A percentile compares a stretch with the other conserved stretches of the same genome.
Evolutionary conservation across 2,797 vertebrate species (phyloP).

Genomic region (Propithecus perrieri): DNA sequence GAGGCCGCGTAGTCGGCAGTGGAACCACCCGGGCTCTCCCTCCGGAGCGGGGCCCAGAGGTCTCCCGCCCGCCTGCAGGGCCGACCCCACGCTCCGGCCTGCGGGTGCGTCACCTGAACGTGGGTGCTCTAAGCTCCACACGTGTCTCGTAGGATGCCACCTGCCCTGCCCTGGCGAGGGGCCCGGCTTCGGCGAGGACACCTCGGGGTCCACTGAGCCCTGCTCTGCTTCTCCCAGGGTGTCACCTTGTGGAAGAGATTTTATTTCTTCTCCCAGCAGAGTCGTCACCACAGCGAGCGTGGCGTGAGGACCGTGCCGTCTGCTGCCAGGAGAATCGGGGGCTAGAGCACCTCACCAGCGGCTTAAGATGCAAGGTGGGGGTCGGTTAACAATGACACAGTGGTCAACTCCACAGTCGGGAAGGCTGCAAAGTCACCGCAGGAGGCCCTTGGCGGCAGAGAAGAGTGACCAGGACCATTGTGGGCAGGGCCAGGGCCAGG

Average conservation of each 20-base stretch:
- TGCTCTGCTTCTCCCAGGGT: fast-evolving
- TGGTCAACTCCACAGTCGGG: fast-evolving
- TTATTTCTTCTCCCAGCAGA: fast-evolving
- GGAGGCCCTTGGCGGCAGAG: fast-evolving
- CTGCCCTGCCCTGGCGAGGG: fast-evolving
- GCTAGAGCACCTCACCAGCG: fast-evolving
- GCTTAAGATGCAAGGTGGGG: neutral
- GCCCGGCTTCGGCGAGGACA: fast-evolving
- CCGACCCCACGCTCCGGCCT: fast-evolving
- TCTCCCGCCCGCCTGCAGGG: fast-evolving
- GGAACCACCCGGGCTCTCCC: fast-evolving
- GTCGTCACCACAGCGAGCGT: neutral
- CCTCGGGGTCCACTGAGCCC: no score
- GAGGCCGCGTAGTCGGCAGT: fast-evolving
- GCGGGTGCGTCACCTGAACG: fast-evolving
- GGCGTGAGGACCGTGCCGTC: fast-evolving
- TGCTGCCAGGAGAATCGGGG: fast-evolving
- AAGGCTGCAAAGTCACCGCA: fast-evolving
- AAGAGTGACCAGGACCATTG: fast-evolving
- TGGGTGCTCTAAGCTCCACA: fast-evolving
- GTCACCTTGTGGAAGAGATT: fast-evolving
- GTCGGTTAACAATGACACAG: fast-evolving
- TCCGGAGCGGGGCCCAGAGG: no score
- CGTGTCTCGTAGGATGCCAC: fast-evolving
- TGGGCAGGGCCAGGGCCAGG: fast-evolving